Conservation (phyloP, 2,797 vertebrate genomes). For the Ibycter americanus region DNA sequence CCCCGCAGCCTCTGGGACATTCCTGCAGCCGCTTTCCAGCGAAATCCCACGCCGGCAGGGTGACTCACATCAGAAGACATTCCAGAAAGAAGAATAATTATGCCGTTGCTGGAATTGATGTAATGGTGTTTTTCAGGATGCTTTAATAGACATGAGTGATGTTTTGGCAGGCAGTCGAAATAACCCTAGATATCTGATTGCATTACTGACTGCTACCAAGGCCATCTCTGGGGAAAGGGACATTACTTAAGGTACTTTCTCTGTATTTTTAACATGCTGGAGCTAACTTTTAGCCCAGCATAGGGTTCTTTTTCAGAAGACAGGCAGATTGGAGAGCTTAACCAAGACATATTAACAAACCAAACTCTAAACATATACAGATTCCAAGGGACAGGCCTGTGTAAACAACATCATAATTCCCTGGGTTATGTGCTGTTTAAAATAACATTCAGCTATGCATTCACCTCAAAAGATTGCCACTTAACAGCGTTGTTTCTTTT, state of each 20-base stretch:
- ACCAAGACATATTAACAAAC: slow-evolving; percentile 55
- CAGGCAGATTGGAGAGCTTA: slow-evolving; percentile 61
- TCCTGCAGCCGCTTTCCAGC: slow-evolving; percentile 69
- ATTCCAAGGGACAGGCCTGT: slow-evolving; percentile 47
- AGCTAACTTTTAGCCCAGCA: slow-evolving; percentile 42
- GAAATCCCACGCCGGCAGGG: slow-evolving; percentile 69
- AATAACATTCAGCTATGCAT: slow-evolving; percentile 48
- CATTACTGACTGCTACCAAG: slow-evolving; percentile 69
- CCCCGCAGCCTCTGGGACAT: slow-evolving; percentile 60
- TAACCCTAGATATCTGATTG: slow-evolving; percentile 73
- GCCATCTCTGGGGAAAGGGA: slow-evolving; percentile 62
- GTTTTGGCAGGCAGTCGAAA: slow-evolving; percentile 75
- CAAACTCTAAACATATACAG: slow-evolving; percentile 52
- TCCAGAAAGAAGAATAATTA: slow-evolving; percentile 81
- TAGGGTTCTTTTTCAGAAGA: slow-evolving; percentile 51
- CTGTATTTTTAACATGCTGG: slow-evolving; percentile 53
- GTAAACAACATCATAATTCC: slow-evolving; percentile 67
- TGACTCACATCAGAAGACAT: slow-evolving; percentile 81
- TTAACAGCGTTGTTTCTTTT: slow-evolving; percentile 41
- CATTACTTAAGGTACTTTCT: slow-evolving; percentile 66
- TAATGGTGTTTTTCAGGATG: slow-evolving; percentile 79
- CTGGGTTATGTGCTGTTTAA: slow-evolving; percentile 59
- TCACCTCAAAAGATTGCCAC: slow-evolving; percentile 55
- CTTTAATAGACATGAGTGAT: slow-evolving; percentile 77
- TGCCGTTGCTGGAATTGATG: slow-evolving; percentile 77